Base-by-base conservation (phyloP, 2,797 vertebrate genomes). In the Paramormyrops hopkinsi region DNA sequence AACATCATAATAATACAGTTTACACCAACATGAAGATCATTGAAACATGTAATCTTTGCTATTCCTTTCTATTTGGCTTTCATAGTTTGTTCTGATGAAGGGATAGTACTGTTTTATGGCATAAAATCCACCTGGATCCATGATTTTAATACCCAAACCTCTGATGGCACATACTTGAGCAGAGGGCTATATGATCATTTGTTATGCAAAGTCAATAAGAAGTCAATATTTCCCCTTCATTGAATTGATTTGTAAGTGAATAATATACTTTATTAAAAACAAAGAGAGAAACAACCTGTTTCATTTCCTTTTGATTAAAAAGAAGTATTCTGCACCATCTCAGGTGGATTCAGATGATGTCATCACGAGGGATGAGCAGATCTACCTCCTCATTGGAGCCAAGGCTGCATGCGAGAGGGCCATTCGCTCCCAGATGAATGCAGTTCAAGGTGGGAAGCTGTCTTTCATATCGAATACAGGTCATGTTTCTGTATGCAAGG, bases 291-390 rank as follows among this genome's bases (percentile, higher is more conserved):
- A 50, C 19, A 50, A 25, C n/a, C 82, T 4, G 44, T 46, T 50
- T 50, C 2, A 59, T 59, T 59, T 22, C 56, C 6, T 59, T 59
- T 59, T 59, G 56, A 84, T 22, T 84, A 50, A 46, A 84, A 84
- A 46, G 41, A 50, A 46, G 9, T 12, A 9, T 11, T 37, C 22
- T 65, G 84, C 87, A 51, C 69, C 33, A 54, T 17, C 50, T 89
- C 92, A 98, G 97, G 96, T 98, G 0, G 97, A 98, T 92, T 95
- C 97, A 0, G 97, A 98, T 83, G 97, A 98, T 0, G 97, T 98
- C 91, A 97, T 98, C 92, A 97, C 97, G 0, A 95, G 95, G 87
- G 97, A 98, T 6, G 97, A 98, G 92, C 97, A 98, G 94, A 98
- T 98, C 93, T 97, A 96, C 88, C 94, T 98, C 51, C 94, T 98